These are phyloP conservation scores for Daboia siamensis DNA, from an alignment of 2,113 vertebrate species.

Conservation along the genomic window DNA sequence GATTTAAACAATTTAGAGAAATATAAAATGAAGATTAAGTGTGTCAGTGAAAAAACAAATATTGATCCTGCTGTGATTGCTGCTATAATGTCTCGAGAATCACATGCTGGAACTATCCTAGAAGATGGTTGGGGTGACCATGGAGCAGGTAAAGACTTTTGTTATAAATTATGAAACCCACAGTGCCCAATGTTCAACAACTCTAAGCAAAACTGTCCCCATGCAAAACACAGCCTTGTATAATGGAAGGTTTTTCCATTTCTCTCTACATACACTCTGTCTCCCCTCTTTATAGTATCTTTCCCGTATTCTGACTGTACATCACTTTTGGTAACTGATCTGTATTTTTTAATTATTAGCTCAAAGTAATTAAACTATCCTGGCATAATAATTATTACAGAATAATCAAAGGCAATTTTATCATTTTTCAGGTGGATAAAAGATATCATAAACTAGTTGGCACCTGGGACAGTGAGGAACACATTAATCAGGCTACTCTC, in stretches of 20 bases:
- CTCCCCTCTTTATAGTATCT: neutral
- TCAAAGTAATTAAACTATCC: neutral
- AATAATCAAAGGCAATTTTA: neutral
- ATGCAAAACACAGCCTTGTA: neutral
- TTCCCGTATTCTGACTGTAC: neutral
- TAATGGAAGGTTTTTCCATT: neutral
- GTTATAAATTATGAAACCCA: neutral
- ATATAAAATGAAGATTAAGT: slow-evolving; percentile 61
- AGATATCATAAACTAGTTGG: neutral
- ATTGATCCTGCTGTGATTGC: slow-evolving; percentile 68
- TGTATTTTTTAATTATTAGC: neutral
- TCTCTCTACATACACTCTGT: neutral
- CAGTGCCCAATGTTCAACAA: neutral
- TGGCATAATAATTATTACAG: neutral
- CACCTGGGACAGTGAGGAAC: slow-evolving; percentile 58
- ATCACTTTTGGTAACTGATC: neutral
- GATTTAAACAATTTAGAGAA: slow-evolving; percentile 61
- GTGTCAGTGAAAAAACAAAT: slow-evolving; percentile 51
- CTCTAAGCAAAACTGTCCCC: neutral
- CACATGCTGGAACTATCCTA: slow-evolving; percentile 60
- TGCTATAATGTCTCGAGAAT: slow-evolving; percentile 72
- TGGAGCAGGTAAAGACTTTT: slow-evolving; percentile 60
- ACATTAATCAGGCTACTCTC: slow-evolving; percentile 48
- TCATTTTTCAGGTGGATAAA: slow-evolving; percentile 57
- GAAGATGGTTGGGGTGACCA: slow-evolving; percentile 57